These are phyloP conservation scores for Ursus arctos DNA, from an alignment of 2,113 vertebrate species.

Conservation along the genomic window DNA sequence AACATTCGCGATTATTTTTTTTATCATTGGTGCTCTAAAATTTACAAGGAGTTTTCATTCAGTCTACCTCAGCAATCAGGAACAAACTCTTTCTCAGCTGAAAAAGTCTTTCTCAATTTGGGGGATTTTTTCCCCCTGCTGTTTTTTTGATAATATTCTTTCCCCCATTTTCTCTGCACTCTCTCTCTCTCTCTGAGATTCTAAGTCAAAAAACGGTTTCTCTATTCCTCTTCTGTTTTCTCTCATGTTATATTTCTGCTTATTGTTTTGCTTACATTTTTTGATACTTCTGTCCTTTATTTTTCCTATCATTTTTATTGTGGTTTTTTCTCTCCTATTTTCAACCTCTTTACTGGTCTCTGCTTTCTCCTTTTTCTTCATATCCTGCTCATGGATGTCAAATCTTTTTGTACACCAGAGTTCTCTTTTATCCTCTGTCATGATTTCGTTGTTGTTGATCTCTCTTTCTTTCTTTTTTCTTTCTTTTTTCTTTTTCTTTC, in stretches of 20 bases:
- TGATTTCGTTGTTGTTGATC: neutral
- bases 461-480: no score
- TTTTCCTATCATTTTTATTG: neutral
- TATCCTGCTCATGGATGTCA: neutral
- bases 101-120: neutral
- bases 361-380: neutral
- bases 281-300: neutral
- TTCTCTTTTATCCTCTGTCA: neutral
- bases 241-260: neutral
- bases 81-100: neutral
- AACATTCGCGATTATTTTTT: neutral
- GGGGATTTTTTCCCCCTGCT: neutral
- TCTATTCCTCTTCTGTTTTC: neutral
- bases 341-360: neutral
- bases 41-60: neutral
- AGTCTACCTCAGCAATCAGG: neutral
- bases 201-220: neutral
- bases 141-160: neutral
- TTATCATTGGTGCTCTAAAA: neutral
- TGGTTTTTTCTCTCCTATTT: neutral
- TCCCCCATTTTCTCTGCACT: neutral
- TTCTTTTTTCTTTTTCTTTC: neutral
- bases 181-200: neutral
- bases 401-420: neutral
- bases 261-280: constrained; percentile 3